Evolutionary conservation across 2,113 vertebrate genomes (phyloP), one percentile per base, ranked within the genome.

Genomic region (Malurus melanocephalus): DNA sequence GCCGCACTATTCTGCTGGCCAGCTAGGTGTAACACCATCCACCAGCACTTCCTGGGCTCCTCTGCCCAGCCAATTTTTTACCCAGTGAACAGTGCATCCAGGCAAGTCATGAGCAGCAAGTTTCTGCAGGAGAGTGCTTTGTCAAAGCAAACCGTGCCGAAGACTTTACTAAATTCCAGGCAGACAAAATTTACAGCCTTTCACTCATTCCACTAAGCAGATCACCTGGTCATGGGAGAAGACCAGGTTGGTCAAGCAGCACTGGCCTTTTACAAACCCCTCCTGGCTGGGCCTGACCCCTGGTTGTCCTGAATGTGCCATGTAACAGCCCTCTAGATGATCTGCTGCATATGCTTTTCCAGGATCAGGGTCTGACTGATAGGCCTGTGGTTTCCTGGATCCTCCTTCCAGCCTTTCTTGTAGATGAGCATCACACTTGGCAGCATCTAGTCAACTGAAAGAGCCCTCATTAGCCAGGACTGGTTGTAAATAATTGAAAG

Each of bases 301-400:
- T 56, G 28, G 3, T 60, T 59, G 53, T 60, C 45, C 11, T 46
- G 13, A 33, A 18, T 6, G 7, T 52, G 55, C 27, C 32, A n/a
- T 0, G 1, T 64, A 35, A 32, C 17, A 42, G 3, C 21, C 35
- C 11, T 49, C 0, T 1, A 35, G 51, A 35, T 43, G 11, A 35
- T 43, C 26, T 43, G 9, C 30, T 33, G 26, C 14, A 7, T 49
- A 8, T 26, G 7, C 21, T 32, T 35, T 13, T 43, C 26, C 26
- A 32, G 49, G 35, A 64, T 12, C 22, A 13, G 13, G 48, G 40
- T 55, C 56, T 55, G 48, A 20, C 24, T 49, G 26, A 19, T 26
- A 49, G 35, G 21, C 14, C 5, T 72, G 14, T 43, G 18, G 30
- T 79, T 71, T 22, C 11, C 26, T 49, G 24, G 30, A 35, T 64